Evolutionary conservation across 2,888 invertebrate genomes (phyloP).

Genomic region (Microplitis manilae): DNA sequence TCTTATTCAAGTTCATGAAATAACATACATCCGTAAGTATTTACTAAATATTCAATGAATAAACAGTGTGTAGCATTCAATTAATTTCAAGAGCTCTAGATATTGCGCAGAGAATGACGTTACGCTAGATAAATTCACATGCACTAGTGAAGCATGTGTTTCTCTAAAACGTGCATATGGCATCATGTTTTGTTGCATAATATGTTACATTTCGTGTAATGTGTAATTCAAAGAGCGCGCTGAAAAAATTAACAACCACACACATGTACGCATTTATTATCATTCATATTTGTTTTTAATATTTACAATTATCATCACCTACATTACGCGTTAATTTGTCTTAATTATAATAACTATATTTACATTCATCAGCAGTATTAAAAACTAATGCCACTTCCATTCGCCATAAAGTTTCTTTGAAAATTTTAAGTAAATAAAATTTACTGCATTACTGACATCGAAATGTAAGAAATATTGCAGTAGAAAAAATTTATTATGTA

Average conservation of each 20-base stretch:
- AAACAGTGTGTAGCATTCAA: not conserved
- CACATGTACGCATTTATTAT: not conserved
- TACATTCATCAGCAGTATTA: too few species aligned
- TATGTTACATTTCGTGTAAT: not conserved
- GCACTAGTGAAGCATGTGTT: not conserved
- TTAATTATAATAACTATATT: not conserved
- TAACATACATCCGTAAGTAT: not conserved
- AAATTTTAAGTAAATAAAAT: too few species aligned
- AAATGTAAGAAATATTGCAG: not conserved
- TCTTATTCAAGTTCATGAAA: not conserved
- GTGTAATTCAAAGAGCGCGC: not conserved
- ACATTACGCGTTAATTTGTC: not conserved
- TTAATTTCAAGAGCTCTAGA: conserved; percentile 1
- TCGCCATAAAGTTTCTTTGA: too few species aligned
- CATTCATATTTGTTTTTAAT: not conserved
- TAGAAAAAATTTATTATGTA: too few species aligned
- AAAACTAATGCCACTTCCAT: too few species aligned
- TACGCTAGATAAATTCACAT: conserved; percentile 1
- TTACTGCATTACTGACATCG: too few species aligned
- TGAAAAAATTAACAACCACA: not conserved
- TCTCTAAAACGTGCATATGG: not conserved
- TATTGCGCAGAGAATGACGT: conserved; percentile 1
- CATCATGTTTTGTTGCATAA: not conserved
- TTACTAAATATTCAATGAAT: not conserved
- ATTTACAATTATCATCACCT: not conserved